Evolutionary conservation across 2,888 invertebrate species (phyloP).

Genomic region (Drosophila recens): DNA sequence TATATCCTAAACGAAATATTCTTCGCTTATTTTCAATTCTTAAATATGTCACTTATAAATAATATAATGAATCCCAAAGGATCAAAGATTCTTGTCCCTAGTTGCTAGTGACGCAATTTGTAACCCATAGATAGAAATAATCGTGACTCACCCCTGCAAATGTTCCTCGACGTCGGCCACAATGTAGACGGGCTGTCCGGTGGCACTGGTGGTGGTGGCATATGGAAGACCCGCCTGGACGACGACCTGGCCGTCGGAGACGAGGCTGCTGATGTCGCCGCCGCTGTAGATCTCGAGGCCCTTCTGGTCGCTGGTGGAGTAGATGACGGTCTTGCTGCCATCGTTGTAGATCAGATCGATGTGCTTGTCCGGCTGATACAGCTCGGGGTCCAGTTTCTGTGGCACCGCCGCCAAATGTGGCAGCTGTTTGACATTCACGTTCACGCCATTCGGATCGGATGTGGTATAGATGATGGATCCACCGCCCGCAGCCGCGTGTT

Average conservation of each 20-base stretch:
- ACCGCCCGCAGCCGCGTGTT: slow-evolving; percentile 70
- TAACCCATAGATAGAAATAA: background rate
- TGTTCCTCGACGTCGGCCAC: slow-evolving; percentile 85
- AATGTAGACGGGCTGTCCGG: slow-evolving; percentile 85
- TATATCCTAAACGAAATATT: too few relatives aligned
- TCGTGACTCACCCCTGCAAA: slow-evolving; percentile 83
- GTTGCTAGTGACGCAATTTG: background rate
- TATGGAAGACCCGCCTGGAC: slow-evolving; percentile 85
- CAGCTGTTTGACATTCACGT: slow-evolving; percentile 85
- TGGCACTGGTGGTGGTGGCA: slow-evolving; percentile 81
- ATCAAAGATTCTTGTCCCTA: too few relatives aligned
- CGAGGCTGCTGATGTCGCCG: slow-evolving; percentile 84
- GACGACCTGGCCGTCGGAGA: slow-evolving; percentile 85
- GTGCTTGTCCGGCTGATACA: slow-evolving; percentile 86
- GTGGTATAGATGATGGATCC: slow-evolving; percentile 86
- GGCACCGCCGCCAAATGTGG: slow-evolving; percentile 83
- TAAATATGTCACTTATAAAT: too few relatives aligned
- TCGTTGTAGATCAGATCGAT: slow-evolving; percentile 94
- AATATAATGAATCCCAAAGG: too few relatives aligned
- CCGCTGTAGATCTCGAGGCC: slow-evolving; percentile 89
- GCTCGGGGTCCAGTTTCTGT: slow-evolving; percentile 82
- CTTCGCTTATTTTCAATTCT: too few relatives aligned
- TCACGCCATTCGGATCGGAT: slow-evolving; percentile 83
- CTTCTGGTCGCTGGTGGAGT: slow-evolving; percentile 92
- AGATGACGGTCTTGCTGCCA: slow-evolving; percentile 93